A percentile compares a stretch with the other conserved stretches of the same genome.
Conservation (phyloP, 2,113 vertebrate genomes). For the Pitta sordida region DNA sequence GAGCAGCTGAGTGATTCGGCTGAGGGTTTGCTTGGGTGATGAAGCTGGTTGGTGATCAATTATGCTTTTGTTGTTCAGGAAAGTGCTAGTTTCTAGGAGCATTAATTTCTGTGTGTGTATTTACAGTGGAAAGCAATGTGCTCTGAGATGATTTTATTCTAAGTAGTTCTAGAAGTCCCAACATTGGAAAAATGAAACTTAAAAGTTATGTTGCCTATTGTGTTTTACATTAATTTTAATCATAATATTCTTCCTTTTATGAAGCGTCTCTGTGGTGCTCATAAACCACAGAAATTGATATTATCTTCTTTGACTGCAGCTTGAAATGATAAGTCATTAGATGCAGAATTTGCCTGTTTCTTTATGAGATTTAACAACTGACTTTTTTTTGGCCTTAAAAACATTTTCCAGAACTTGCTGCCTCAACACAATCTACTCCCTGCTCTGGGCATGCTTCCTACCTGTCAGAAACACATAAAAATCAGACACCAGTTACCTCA, state of each 20-base stretch:
- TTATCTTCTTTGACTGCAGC: background rate
- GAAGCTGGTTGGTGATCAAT: conserved; percentile 29
- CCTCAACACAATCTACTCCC: background rate
- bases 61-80: conserved; percentile 8
- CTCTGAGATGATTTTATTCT: background rate
- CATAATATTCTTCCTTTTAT: background rate
- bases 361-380: background rate
- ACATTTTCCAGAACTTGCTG: background rate
- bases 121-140: background rate
- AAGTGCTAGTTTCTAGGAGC: background rate
- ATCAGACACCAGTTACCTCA: background rate
- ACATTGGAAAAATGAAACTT: background rate
- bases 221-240: conserved; percentile 7
- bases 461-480: background rate
- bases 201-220: background rate
- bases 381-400: background rate
- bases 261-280: background rate
- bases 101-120: background rate
- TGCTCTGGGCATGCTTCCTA: background rate
- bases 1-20: conserved; percentile 11
- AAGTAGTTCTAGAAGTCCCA: background rate
- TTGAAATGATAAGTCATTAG: background rate
- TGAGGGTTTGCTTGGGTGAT: background rate
- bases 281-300: background rate
- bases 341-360: background rate